Base-by-base conservation (phyloP, 2,113 vertebrate species). In the Felis chaus region DNA sequence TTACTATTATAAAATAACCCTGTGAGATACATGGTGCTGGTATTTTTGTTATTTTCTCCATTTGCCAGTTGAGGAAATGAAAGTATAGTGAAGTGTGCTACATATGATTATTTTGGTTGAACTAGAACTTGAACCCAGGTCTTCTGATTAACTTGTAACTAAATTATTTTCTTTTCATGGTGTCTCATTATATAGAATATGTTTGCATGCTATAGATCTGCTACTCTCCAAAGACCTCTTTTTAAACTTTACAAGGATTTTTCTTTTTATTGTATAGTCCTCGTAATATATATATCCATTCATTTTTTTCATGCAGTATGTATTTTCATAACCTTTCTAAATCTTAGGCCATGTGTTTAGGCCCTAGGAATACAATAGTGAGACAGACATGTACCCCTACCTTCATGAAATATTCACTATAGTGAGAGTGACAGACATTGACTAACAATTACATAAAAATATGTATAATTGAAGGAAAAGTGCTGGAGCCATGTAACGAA, bases 31-130 rank as follows among this genome's bases (percentile, higher is more conserved):
- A 29, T 23, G 7, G 45, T 95, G 4, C n/a, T 79, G 41, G 19
- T 93, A 81, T 86, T 93, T 93, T 87, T 61, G 66, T 86, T 90
- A 79, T n/a, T 85, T 78, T 94, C 50, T 33, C 14, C 68, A 87
- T 86, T 97, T 95, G 27, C 63, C 33, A 63, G 18, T 74, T 91
- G 45, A 84, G 63, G 83, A 97, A 97, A 73, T 96, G 68, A 91
- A 93, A 94, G 23, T 84, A n/a, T 63, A 53, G 45, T 89, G 41
- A 61, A 39, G 4, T 89, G 5, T 94, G 45, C 55, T 92, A 68
- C 10, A 33, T 93, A 87, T 48, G 4, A 41, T 84, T 91, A 25
- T 81, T 50, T 91, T 94, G 39, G 11, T 79, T 90, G 66, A 95
- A 82, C 79, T 78, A 69, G 66, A 94, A 86, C 53, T 79, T 94